Evolutionary conservation across 2,797 vertebrate species (phyloP).

Genomic region (Onychomys torridus): DNA sequence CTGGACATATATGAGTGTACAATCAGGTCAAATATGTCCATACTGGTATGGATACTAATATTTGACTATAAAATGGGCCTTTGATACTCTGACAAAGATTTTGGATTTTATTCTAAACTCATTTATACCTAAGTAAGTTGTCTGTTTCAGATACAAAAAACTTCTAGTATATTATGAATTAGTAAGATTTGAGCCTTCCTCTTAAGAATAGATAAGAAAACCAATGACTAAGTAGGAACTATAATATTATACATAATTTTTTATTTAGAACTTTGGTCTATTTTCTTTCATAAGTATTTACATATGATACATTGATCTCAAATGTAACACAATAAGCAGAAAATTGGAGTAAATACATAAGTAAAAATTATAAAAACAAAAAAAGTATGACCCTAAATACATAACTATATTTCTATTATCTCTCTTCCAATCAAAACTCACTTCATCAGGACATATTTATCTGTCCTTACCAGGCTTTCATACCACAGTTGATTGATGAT

Average conservation of each 20-base stretch:
- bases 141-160: neutral
- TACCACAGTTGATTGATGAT: neutral
- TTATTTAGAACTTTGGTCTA: neutral
- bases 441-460: neutral
- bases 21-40: neutral
- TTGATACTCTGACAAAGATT: neutral
- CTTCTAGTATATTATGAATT: neutral
- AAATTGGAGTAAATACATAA: neutral
- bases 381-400: neutral
- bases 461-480: neutral
- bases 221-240: neutral
- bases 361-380: neutral
- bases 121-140: neutral
- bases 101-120: neutral
- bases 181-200: neutral
- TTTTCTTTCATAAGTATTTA: neutral
- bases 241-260: neutral
- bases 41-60: neutral
- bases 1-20: neutral
- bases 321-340: neutral
- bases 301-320: neutral
- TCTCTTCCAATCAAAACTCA: neutral
- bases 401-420: neutral
- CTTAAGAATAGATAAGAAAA: neutral
- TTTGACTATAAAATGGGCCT: accelerated